phyloP scores from a whole-genome alignment of 1,140 invertebrate genomes.

The Calephelis nemesis region DNA sequence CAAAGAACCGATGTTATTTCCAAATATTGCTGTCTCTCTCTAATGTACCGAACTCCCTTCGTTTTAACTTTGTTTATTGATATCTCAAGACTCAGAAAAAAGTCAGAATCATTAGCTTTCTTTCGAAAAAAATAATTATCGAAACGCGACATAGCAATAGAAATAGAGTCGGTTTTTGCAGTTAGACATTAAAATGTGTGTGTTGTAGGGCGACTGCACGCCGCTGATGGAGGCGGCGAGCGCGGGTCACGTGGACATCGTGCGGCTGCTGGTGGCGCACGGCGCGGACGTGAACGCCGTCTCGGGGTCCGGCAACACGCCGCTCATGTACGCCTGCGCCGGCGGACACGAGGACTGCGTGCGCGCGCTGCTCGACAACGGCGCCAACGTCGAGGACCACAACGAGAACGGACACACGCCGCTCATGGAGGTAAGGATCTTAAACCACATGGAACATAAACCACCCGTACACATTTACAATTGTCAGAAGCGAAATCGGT shows the following conservation, averaged over 20 bases:
- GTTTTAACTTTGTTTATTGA: too few relatives aligned
- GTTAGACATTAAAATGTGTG: not conserved
- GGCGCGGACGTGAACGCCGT: constrained; percentile 98
- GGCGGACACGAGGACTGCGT: constrained; percentile 97
- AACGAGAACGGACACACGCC: constrained; percentile 99
- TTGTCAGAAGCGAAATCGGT: too few relatives aligned
- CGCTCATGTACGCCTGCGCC: constrained; percentile 98
- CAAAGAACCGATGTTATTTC: too few relatives aligned
- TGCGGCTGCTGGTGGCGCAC: constrained; percentile 93
- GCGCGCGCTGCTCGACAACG: constrained; percentile 90
- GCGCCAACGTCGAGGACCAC: constrained; percentile 98
- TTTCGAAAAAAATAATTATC: too few relatives aligned
- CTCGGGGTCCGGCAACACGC: constrained; percentile 96
- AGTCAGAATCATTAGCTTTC: too few relatives aligned
- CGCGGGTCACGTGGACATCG: constrained; percentile 96
- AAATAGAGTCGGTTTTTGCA: too few relatives aligned
- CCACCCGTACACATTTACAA: too few relatives aligned
- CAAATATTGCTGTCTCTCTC: too few relatives aligned
- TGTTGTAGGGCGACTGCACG: constrained; percentile 90
- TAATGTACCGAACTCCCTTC: too few relatives aligned
- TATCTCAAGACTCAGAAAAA: too few relatives aligned
- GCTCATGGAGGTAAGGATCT: constrained; percentile 91
- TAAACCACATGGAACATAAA: too few relatives aligned
- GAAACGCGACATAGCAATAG: too few relatives aligned
- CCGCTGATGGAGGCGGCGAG: constrained; percentile 98